Evolutionary conservation across 2,888 invertebrate genomes (phyloP), one percentile per base, ranked within the genome.

Genomic region (Drosophila villosipedis): DNA sequence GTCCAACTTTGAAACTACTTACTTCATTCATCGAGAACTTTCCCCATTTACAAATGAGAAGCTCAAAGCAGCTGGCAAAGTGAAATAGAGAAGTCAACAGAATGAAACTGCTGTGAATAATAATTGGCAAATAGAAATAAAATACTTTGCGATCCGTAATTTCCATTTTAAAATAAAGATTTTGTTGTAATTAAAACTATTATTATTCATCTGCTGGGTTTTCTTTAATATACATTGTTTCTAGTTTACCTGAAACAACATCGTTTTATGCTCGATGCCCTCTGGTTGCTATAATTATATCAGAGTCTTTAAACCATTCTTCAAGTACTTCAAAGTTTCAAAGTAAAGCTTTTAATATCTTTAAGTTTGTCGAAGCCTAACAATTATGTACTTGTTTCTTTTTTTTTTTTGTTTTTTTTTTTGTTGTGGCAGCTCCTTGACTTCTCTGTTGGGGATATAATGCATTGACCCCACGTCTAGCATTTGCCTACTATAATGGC

Each of bases 1-100:
- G 72, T 68, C 68, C 58, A 79, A 73, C 52, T 73, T 80, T 57
- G 50, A 54, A 57, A 66, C 54, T 39, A 55, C 58, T 64, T 57
- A 70, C 10, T 31, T 25, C 22, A 37, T 16, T 9, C 28, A n/a
- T 37, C 14, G 28, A 25, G 25, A 47, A 63, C 14, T 67, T 37
- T 25, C 2, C 0, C 9, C 50, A 22, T 41, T 66, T 28, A 41
- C 54, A 66, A 78, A 73, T 73, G 59, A 69, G 61, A 19, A 59
- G 49, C 37, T 50, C n/a, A 39, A n/a, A 52, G 28, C 14, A 43
- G 22, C 54, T 41, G 60, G 16, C 47, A 22, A 43, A 69, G 31
- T 28, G 47, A 30, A 62, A 62, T 39, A 30, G 30, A 54, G 49
- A 58, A 53, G n/a, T 31, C 33, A 57, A 39, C 19, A 22, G 41